Evolutionary conservation across 2,888 invertebrate genomes (phyloP).

Genomic region (Norana najaformis): DNA sequence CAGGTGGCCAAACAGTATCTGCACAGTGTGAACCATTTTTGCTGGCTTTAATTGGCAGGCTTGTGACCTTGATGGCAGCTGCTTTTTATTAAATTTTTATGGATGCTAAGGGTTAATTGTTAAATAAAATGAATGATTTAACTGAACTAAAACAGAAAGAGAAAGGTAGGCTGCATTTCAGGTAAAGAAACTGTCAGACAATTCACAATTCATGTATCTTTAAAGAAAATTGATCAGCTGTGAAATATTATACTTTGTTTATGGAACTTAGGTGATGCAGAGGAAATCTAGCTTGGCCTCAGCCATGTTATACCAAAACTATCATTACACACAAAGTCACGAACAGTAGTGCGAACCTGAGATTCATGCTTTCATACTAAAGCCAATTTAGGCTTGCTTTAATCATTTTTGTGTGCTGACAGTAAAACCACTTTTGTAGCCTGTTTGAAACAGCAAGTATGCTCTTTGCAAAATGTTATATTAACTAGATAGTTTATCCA

Average conservation of each 20-base stretch:
- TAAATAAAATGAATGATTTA: neutral
- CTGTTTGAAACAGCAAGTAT: neutral
- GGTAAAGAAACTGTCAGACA: neutral
- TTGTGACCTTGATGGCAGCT: conserved; percentile 1
- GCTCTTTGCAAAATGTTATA: neutral
- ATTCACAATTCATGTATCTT: neutral
- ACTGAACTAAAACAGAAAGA: neutral
- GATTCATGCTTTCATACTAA: neutral
- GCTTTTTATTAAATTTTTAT: neutral
- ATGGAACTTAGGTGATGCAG: neutral
- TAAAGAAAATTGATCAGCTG: neutral
- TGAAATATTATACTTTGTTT: neutral
- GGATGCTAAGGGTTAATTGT: neutral
- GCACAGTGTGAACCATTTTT: neutral
- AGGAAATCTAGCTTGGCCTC: neutral
- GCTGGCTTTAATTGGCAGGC: neutral
- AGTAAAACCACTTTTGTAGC: neutral
- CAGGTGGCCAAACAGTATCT: neutral
- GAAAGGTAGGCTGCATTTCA: neutral
- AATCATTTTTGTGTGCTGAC: neutral
- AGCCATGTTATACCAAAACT: neutral
- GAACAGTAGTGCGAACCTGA: neutral
- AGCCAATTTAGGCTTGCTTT: neutral
- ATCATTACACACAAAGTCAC: neutral
- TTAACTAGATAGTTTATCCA: neutral